Percentiles rank a stretch among this genome's conserved stretches.
Conservation (phyloP, 2,888 invertebrate genomes). For the Corbicula japonica region DNA sequence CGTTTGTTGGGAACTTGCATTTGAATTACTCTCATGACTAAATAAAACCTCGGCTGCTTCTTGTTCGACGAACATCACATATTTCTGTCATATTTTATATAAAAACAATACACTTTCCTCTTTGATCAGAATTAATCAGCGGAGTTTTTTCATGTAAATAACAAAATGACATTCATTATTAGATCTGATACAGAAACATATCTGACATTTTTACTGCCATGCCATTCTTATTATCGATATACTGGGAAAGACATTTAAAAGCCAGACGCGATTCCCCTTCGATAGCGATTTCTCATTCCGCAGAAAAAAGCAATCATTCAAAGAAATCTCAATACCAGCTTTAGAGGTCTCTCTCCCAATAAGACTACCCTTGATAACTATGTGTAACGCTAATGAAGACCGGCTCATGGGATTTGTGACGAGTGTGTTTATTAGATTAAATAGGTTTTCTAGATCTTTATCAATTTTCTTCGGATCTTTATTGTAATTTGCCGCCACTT, state of each 20-base stretch:
- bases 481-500: conserved; percentile 59
- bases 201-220: conserved; percentile 22
- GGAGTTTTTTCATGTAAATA: no score
- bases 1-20: no score
- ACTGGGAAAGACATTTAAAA: not conserved
- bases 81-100: no score
- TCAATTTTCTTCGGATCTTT: conserved; percentile 59
- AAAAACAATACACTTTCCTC: no score
- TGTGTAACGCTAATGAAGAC: conserved; percentile 61
- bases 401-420: conserved; percentile 61
- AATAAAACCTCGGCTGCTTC: no score
- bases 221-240: conserved; percentile 8
- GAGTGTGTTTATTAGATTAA: conserved; percentile 65
- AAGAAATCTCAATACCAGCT: conserved; percentile 24
- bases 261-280: conserved; percentile 19
- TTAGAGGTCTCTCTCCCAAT: conserved; percentile 23
- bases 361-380: conserved; percentile 23
- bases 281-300: conserved; percentile 35
- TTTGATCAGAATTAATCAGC: no score
- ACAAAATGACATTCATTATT: conserved; percentile 22
- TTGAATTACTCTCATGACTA: no score
- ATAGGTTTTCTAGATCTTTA: conserved; percentile 64
- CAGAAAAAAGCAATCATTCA: conserved; percentile 31
- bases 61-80: no score
- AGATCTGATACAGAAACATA: not conserved